Evolutionary conservation across 2,797 vertebrate genomes (phyloP).

Genomic region (Muscicapa striata): DNA sequence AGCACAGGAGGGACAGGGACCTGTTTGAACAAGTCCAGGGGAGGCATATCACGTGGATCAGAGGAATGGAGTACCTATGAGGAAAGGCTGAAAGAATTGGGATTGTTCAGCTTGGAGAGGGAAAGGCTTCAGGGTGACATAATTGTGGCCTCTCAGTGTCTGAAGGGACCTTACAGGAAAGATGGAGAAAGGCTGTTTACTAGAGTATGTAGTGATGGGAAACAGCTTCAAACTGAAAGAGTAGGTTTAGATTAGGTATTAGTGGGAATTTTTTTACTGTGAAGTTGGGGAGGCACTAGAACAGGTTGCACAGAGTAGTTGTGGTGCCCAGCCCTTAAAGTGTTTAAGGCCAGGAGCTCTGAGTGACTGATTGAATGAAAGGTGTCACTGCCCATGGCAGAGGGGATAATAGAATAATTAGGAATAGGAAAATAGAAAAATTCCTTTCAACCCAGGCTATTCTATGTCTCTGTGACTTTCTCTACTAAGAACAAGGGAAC

Average conservation of each 20-base stretch:
- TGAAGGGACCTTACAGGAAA: neutral
- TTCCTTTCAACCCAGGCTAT: neutral
- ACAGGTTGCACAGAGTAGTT: neutral
- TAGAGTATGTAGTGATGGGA: neutral
- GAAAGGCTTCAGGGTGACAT: neutral
- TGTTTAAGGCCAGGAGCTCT: neutral
- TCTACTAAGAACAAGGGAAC: neutral
- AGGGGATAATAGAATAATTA: no score
- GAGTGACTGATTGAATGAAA: neutral
- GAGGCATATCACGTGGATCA: fast-evolving
- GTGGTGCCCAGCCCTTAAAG: neutral
- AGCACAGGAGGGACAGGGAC: neutral
- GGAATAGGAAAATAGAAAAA: neutral
- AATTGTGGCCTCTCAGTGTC: neutral
- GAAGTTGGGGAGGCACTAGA: neutral
- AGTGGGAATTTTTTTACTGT: neutral
- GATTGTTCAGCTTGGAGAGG: neutral
- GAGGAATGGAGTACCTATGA: neutral
- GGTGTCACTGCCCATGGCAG: neutral
- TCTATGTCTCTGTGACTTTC: neutral
- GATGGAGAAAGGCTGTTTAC: neutral
- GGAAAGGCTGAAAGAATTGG: neutral
- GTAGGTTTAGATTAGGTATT: neutral
- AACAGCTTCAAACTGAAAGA: neutral
- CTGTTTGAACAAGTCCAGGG: fast-evolving